A percentile compares a stretch with the other conserved stretches of the same genome.
phyloP scores from a whole-genome alignment of 1,140 invertebrate species.

The Drosophila persimilis region DNA sequence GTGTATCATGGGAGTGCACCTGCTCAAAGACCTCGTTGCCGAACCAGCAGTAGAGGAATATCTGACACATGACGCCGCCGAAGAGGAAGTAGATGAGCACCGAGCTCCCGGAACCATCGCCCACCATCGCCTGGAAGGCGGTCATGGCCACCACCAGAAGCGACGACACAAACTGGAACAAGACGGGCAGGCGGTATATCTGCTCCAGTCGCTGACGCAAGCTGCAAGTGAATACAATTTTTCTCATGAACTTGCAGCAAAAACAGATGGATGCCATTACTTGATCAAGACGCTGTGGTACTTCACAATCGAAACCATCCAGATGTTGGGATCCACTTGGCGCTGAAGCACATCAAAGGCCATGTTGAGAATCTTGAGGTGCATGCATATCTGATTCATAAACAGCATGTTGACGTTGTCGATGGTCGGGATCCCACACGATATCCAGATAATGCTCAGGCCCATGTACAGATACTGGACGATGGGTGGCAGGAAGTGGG shows the following conservation, averaged over 20 bases:
- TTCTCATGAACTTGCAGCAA: not conserved
- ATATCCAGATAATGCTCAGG: slow-evolving; percentile 38
- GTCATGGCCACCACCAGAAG: slow-evolving; percentile 67
- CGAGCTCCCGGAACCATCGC: slow-evolving; percentile 52
- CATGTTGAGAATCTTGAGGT: slow-evolving; percentile 64
- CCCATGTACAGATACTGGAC: slow-evolving; percentile 59
- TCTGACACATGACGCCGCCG: slow-evolving; percentile 61
- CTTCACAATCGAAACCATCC: slow-evolving; percentile 52
- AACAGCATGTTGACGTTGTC: slow-evolving; percentile 69
- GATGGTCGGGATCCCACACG: slow-evolving; percentile 48
- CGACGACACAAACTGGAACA: slow-evolving; percentile 69
- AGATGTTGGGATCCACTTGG: slow-evolving; percentile 20
- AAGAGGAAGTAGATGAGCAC: slow-evolving; percentile 62
- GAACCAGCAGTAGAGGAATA: slow-evolving; percentile 74
- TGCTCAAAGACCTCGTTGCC: slow-evolving; percentile 72
- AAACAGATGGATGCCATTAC: slow-evolving; percentile 27
- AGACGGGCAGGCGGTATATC: slow-evolving; percentile 56
- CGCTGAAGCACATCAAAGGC: slow-evolving; percentile 54
- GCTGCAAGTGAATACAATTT: slow-evolving; percentile 15
- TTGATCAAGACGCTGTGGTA: slow-evolving; percentile 65
- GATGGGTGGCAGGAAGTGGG: slow-evolving; percentile 22
- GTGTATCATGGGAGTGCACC: slow-evolving; percentile 28
- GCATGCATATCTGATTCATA: slow-evolving; percentile 71
- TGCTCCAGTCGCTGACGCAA: slow-evolving; percentile 58
- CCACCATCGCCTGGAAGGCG: slow-evolving; percentile 61